Evolutionary conservation across 2,797 vertebrate species (phyloP).

Genomic region (Neoniphon sammara): DNA sequence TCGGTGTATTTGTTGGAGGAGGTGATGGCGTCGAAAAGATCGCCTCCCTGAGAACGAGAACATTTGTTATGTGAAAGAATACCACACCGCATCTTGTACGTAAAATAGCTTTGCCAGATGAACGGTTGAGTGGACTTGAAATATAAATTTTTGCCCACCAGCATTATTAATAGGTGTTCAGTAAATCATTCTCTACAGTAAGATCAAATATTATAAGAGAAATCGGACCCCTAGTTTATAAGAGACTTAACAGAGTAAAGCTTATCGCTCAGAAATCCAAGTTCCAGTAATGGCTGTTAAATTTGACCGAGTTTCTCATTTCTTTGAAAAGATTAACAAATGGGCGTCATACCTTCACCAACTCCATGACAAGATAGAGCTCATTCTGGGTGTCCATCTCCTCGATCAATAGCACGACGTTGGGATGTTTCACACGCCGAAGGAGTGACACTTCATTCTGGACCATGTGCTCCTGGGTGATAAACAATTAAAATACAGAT

Average conservation of each 20-base stretch:
- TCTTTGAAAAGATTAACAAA: not conserved
- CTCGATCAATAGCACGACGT: constrained; percentile 96
- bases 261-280: not conserved
- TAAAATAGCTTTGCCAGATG: too few relatives aligned
- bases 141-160: not conserved
- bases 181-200: not conserved
- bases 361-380: constrained; percentile 97
- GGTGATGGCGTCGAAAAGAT: constrained; percentile 96
- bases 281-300: not conserved
- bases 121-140: not conserved
- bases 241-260: not conserved
- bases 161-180: not conserved
- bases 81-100: not conserved
- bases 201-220: not conserved
- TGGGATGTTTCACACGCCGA: constrained; percentile 96
- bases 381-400: constrained; percentile 95
- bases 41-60: constrained; percentile 88
- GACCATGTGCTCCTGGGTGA: constrained; percentile 95
- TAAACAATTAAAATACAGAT: not conserved
- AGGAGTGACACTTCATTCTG: constrained; percentile 97
- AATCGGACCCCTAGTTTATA: not conserved
- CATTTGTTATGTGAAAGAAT: constrained; percentile 2
- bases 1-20: constrained; percentile 98
- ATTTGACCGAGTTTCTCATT: not conserved
- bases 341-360: constrained; percentile 89